These are phyloP conservation scores for Hypothenemus hampei DNA, from an alignment of 1,140 invertebrate species.

Conservation along the genomic window DNA sequence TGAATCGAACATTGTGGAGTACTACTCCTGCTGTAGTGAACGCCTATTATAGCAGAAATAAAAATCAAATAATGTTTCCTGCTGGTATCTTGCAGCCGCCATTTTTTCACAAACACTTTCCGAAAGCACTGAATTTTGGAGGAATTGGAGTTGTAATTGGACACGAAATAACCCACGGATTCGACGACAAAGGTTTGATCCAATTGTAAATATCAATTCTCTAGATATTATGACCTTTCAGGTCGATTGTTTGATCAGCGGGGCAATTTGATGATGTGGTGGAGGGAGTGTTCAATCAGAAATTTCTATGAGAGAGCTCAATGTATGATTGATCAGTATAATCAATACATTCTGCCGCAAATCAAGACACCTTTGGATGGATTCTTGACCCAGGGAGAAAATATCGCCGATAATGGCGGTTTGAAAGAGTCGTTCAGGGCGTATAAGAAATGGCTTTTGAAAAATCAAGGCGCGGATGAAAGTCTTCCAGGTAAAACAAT, in stretches of 20 bases:
- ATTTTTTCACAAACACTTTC: constrained; percentile 81
- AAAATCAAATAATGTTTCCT: constrained; percentile 77
- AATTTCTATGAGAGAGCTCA: constrained; percentile 65
- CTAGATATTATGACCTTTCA: constrained; percentile 2
- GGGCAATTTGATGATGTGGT: constrained; percentile 72
- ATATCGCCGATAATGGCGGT: constrained; percentile 85
- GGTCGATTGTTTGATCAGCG: constrained; percentile 60
- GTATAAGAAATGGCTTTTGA: constrained; percentile 57
- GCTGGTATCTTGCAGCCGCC: constrained; percentile 76
- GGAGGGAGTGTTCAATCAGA: constrained; percentile 60
- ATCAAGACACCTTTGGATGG: constrained; percentile 61
- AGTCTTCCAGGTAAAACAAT: constrained; percentile 55
- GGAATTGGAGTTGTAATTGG: constrained; percentile 67
- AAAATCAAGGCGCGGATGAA: constrained; percentile 53
- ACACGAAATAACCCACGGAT: constrained; percentile 66
- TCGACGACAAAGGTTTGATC: constrained; percentile 60
- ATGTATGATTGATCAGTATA: constrained; percentile 69
- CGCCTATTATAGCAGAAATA: constrained; percentile 92
- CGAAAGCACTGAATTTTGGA: constrained; percentile 74
- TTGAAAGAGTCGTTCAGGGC: constrained; percentile 76
- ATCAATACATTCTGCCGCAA: constrained; percentile 67
- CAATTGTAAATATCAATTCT: neutral
- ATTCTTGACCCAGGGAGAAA: constrained; percentile 67
- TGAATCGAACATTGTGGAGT: constrained; percentile 85
- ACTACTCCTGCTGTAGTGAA: constrained; percentile 92